Evolutionary conservation across 2,113 vertebrate species (phyloP).

Genomic region (Mionectes macconnelli): DNA sequence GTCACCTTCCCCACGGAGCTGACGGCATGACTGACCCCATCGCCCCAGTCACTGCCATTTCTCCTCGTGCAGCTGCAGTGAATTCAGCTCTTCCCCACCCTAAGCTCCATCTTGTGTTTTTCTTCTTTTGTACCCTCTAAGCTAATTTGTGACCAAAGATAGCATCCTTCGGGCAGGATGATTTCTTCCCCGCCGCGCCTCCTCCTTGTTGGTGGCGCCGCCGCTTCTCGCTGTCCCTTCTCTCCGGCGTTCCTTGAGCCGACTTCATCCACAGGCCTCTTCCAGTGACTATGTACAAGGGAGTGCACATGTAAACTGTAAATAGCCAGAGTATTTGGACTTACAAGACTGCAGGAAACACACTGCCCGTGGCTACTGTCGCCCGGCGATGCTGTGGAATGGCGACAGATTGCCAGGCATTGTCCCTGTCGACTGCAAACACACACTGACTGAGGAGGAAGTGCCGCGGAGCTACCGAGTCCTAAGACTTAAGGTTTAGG

Average conservation of each 20-base stretch:
- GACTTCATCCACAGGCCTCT: slow-evolving; percentile 80
- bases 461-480: slow-evolving; percentile 27
- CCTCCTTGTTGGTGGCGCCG: slow-evolving; percentile 10
- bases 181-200: slow-evolving; percentile 59
- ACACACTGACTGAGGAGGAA: slow-evolving; percentile 26
- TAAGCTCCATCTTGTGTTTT: neutral
- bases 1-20: neutral
- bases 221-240: slow-evolving; percentile 42
- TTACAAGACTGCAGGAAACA: slow-evolving; percentile 65
- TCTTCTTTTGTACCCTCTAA: slow-evolving; percentile 65
- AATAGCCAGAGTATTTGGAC: slow-evolving; percentile 72
- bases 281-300: slow-evolving; percentile 69
- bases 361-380: slow-evolving; percentile 68
- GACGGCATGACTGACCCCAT: neutral
- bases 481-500: slow-evolving; percentile 24
- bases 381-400: slow-evolving; percentile 36
- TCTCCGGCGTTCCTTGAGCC: slow-evolving; percentile 61
- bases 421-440: slow-evolving; percentile 9
- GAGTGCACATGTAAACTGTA: slow-evolving; percentile 67
- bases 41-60: slow-evolving; percentile 51
- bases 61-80: slow-evolving; percentile 43
- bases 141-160: slow-evolving; percentile 96
- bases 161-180: slow-evolving; percentile 73
- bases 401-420: neutral
- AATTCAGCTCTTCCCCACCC: slow-evolving; percentile 21